Conservation (phyloP, 2,113 vertebrate species). For the Podiceps cristatus region DNA sequence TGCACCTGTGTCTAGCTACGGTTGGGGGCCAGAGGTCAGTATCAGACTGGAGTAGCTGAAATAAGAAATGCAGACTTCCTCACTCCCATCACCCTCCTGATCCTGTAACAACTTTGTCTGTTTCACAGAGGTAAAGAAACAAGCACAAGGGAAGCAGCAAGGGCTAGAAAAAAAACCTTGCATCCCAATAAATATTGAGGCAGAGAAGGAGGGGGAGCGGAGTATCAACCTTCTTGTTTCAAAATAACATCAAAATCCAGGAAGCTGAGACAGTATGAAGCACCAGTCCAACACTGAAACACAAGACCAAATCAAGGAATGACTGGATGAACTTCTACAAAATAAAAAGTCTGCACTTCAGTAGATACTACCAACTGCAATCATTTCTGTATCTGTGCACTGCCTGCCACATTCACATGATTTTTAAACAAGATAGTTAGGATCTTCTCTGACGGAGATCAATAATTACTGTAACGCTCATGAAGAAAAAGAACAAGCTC, state of each 20-base stretch:
- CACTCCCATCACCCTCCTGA: not conserved
- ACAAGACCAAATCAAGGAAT: not conserved
- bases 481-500: not conserved
- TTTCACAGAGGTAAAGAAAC: not conserved
- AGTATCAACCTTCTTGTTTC: not conserved
- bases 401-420: not conserved
- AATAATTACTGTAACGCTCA: not conserved
- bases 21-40: slow-evolving; percentile 23
- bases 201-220: not conserved
- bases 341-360: not conserved
- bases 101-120: not conserved
- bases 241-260: not conserved
- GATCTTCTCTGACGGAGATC: not conserved
- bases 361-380: not conserved
- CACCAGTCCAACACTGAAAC: not conserved
- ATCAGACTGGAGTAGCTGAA: not conserved
- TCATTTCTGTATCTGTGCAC: not conserved
- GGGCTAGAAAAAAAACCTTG: not conserved
- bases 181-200: not conserved
- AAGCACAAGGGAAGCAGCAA: not conserved
- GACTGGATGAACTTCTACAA: not conserved
- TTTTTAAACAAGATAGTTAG: not conserved
- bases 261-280: not conserved
- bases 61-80: slow-evolving; percentile 1
- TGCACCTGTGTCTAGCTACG: not conserved